Percentiles rank a stretch among this genome's conserved stretches.
These are phyloP conservation scores for Hepsetus odoe DNA, from an alignment of 2,113 vertebrate species.

Conservation along the genomic window DNA sequence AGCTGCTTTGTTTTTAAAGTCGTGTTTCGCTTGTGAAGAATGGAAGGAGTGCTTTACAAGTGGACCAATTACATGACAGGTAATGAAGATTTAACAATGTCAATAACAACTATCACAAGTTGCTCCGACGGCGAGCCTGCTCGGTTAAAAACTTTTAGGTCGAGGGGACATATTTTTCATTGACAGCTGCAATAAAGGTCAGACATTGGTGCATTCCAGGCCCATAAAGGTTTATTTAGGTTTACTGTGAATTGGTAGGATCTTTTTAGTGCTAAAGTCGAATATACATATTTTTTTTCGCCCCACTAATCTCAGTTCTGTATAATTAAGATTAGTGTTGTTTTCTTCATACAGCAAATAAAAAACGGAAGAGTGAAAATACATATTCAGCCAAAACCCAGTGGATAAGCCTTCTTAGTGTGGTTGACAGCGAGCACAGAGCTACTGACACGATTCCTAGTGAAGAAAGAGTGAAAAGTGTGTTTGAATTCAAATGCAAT, in stretches of 20 bases:
- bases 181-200: too few species aligned
- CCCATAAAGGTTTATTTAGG: neutral
- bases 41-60: conserved; percentile 94
- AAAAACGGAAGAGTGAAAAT: neutral
- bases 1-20: neutral
- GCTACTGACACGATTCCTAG: too few species aligned
- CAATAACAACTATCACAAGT: neutral
- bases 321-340: neutral
- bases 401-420: neutral
- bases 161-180: neutral
- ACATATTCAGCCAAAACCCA: neutral
- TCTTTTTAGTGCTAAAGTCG: neutral
- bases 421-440: neutral
- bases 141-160: neutral
- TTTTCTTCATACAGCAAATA: neutral
- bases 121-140: neutral
- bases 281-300: neutral
- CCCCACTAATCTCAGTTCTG: neutral
- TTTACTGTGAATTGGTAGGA: neutral
- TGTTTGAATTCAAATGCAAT: neutral
- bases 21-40: conserved; percentile 55
- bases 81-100: conserved; percentile 64
- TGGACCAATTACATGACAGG: conserved; percentile 98
- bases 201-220: too few species aligned
- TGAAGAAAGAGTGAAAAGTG: too few species aligned